Base-by-base conservation (phyloP, 1,140 invertebrate species). In the Belonocnema kinseyi region DNA sequence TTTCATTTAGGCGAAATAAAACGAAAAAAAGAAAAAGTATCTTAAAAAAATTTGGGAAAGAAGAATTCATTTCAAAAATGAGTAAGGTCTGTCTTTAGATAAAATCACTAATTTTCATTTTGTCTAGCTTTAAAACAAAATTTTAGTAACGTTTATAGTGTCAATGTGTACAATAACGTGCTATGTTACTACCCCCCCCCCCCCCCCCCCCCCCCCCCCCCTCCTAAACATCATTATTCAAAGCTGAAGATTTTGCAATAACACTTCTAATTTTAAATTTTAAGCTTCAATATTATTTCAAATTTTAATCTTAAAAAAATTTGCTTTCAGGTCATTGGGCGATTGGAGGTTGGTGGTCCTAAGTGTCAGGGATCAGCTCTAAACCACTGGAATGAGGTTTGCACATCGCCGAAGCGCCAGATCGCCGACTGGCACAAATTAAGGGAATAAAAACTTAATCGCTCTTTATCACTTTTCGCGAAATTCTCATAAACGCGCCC, bases 401-500 rank as follows among this genome's bases (percentile, higher is more conserved):
- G 97, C 91, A 97, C 96, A 88, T 98, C 97, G 77, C 98, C 98
- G n/a, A 94, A 98, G 79, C 95, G 98, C 78, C 98, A 99, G 93
- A 99, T 99, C 86, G 98, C 98, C 66, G 97, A 99, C 92, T 99
- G 98, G 98, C 98, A 99, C 93, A 98, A 98, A 93, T 93, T 99
- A 78, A 94, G 95, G 88, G 97, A 98, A 93, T 98, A 95, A 93
- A 82, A 16, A 74, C 73, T 76, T 72, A 58, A 75, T 33, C 51
- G 75, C 40, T 53, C 71, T 73, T 74, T 77, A 72, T 33, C 66
- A 73, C 5, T 77, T 74, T 74, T 74, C 74, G 54, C 76, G 33
- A 50, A 74, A 79, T 76, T 66, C 76, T 71, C 71, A 77, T 81
- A 26, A 82, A 78, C 74, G 71, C 71, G 76, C 77, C 71, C 77